These are phyloP conservation scores for Axinella damicornis DNA, from an alignment of 37 sponge, comb jelly and placozoan genomes.

Conservation along the genomic window DNA sequence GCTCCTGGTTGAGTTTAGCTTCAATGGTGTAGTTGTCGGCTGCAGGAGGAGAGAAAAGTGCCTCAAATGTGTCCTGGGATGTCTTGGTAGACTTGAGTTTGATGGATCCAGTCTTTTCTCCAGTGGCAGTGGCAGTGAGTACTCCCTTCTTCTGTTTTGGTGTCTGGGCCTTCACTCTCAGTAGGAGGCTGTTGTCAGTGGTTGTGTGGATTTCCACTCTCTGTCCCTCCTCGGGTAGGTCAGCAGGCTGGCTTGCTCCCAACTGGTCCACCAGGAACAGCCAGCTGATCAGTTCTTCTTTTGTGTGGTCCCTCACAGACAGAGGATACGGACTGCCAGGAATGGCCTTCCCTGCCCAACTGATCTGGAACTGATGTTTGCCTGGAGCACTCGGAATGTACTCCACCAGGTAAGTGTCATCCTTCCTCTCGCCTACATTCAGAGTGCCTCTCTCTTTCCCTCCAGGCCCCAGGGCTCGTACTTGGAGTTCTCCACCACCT, in stretches of 20 bases:
- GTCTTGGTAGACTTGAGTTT: conserved; percentile 1
- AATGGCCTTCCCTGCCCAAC: conserved; percentile 63
- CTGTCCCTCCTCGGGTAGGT: conserved; percentile 4
- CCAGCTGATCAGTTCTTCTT: conserved; percentile 31
- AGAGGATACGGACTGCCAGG: conserved; percentile 62
- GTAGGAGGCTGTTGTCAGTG: conserved; percentile 5
- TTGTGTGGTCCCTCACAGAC: conserved; percentile 21
- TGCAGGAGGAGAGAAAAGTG: conserved; percentile 30
- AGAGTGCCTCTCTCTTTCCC: conserved; percentile 4
- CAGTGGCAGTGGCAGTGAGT: conserved; percentile 22
- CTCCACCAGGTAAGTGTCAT: conserved; percentile 25
- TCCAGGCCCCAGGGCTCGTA: conserved; percentile 13
- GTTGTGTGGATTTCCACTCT: conserved; percentile 24
- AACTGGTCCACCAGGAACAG: conserved; percentile 8
- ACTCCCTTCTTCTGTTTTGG: conserved; percentile 13
- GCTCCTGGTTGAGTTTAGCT: conserved; percentile 23
- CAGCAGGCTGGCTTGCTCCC: neutral
- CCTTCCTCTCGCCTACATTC: conserved; percentile 27
- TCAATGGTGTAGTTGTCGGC: conserved; percentile 44
- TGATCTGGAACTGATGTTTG: conserved; percentile 15
- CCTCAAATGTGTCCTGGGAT: conserved; percentile 34
- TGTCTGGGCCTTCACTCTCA: conserved; percentile 11
- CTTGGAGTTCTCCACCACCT: conserved; percentile 52
- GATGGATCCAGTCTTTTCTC: conserved; percentile 48
- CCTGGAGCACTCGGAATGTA: conserved; percentile 31